These are phyloP conservation scores for Drosophila longiperda DNA, from an alignment of 2,888 invertebrate genomes.

Conservation along the genomic window DNA sequence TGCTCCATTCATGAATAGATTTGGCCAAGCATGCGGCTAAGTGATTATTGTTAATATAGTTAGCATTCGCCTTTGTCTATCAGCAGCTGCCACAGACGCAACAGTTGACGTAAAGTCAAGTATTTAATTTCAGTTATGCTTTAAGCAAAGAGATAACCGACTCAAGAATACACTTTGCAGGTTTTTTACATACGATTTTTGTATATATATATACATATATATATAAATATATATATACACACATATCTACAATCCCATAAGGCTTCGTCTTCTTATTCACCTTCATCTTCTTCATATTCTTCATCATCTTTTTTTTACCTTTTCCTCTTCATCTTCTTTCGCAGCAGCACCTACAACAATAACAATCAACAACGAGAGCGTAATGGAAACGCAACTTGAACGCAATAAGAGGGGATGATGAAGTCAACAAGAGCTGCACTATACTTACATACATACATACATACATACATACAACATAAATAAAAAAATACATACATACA, in stretches of 20 bases:
- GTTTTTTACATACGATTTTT: neutral
- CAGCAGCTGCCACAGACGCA: constrained; percentile 16
- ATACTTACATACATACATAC: neutral
- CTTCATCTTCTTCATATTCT: neutral
- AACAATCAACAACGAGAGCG: constrained; percentile 6
- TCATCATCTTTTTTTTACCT: neutral
- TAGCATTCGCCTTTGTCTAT: constrained; percentile 12
- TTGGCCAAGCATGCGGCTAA: neutral
- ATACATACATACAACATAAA: neutral
- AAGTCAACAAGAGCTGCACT: constrained; percentile 32
- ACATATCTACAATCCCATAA: neutral
- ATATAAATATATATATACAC: neutral
- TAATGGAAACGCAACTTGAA: constrained; percentile 26
- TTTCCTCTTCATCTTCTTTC: neutral
- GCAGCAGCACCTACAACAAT: constrained; percentile 2
- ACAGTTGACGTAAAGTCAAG: constrained; percentile 13
- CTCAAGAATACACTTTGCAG: constrained; percentile 1
- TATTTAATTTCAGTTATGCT: constrained; percentile 11
- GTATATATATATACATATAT: too few relatives aligned
- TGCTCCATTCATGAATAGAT: neutral
- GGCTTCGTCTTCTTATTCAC: neutral
- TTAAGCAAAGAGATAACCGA: neutral
- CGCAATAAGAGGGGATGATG: constrained; percentile 27
- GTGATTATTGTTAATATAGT: neutral
- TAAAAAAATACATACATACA: neutral